Conservation (phyloP, 2,797 vertebrate genomes). For the Pithecia hirsuta region DNA sequence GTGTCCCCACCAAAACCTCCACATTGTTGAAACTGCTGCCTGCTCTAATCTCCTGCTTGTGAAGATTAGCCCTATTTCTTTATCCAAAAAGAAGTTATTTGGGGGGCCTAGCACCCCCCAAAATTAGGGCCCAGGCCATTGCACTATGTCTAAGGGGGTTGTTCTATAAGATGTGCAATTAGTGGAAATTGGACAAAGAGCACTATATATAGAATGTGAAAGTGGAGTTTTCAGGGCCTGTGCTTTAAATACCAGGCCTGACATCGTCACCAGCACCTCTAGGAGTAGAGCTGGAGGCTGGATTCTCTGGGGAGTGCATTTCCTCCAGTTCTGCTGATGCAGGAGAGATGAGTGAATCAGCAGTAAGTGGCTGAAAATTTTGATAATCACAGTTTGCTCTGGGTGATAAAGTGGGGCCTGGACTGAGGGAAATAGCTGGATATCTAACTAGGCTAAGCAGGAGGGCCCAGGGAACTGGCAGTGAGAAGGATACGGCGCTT, state of each 20-base stretch:
- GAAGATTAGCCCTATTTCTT: neutral
- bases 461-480: neutral
- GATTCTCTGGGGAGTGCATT: neutral
- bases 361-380: neutral
- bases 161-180: neutral
- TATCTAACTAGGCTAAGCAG: conserved; percentile 17
- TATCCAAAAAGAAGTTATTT: neutral
- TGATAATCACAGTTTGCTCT: neutral
- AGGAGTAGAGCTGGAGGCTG: neutral
- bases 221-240: neutral
- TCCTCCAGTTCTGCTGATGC: conserved; percentile 41
- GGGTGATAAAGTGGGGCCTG: neutral
- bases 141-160: neutral
- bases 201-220: neutral
- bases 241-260: neutral
- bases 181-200: neutral
- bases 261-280: neutral
- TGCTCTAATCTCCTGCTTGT: neutral
- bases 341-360: conserved; percentile 48
- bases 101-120: accelerated
- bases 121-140: neutral
- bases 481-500: neutral
- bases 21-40: neutral
- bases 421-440: neutral
- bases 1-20: neutral